phyloP scores from a whole-genome alignment of 2,113 vertebrate genomes.

The Ceyx melanurus region DNA sequence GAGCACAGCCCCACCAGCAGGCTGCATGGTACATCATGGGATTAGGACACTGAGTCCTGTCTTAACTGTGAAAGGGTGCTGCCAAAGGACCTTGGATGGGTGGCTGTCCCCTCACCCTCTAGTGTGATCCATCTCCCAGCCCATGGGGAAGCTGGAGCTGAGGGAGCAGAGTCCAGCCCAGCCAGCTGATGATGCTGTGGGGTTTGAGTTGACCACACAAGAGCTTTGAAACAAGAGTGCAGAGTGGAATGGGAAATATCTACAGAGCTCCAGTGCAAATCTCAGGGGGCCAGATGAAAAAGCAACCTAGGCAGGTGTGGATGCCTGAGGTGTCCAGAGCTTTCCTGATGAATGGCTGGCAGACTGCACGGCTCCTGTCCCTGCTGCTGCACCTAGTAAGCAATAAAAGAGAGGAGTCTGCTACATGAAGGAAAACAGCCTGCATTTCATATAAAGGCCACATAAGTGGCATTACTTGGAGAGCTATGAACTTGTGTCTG shows the following conservation, averaged over 20 bases:
- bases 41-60: not conserved
- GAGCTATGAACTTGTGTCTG: not conserved
- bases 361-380: not conserved
- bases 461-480: not conserved
- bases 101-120: not conserved
- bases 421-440: constrained; percentile 35
- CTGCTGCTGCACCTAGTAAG: not conserved
- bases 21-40: rapidly evolving
- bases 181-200: not conserved
- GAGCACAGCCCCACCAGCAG: not conserved
- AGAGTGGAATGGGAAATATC: not conserved
- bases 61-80: not conserved
- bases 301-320: not conserved
- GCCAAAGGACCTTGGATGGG: not conserved
- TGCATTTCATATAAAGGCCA: constrained; percentile 12
- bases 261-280: not conserved
- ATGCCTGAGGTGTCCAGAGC: not conserved
- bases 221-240: not conserved
- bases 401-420: constrained; percentile 13
- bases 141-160: rapidly evolving
- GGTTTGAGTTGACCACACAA: not conserved
- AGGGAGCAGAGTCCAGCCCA: not conserved
- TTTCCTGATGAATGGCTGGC: not conserved
- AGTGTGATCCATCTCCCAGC: not conserved
- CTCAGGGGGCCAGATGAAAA: not conserved